A percentile compares a stretch with the other conserved stretches of the same genome.
Evolutionary conservation across 2,888 invertebrate genomes (phyloP).

Genomic region (Brachyopa scutellaris): DNA sequence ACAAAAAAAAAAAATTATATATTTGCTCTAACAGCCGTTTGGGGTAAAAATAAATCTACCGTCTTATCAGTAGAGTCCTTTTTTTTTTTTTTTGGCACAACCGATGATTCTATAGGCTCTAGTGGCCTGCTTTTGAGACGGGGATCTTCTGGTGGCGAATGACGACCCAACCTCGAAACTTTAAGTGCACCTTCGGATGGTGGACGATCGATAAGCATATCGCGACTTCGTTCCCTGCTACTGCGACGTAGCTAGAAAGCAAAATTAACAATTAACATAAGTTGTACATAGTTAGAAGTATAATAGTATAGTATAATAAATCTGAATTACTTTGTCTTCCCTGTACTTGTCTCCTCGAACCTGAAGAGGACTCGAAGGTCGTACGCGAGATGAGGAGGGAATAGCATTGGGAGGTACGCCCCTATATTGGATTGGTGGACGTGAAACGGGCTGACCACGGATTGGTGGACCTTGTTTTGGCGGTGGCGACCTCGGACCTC

Average conservation of each 20-base stretch:
- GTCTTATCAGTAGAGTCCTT: conserved; percentile 81
- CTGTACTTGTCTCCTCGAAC: conserved; percentile 79
- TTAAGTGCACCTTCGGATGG: conserved; percentile 78
- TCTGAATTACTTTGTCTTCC: conserved; percentile 78
- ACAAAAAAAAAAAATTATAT: conserved; percentile 7
- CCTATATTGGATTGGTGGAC: conserved; percentile 78
- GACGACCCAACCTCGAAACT: conserved; percentile 78
- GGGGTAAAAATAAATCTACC: conserved; percentile 74
- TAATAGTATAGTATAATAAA: no score
- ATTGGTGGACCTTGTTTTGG: conserved; percentile 74
- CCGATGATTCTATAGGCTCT: conserved; percentile 83
- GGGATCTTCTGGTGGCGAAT: conserved; percentile 84
- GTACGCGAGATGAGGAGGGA: conserved; percentile 78
- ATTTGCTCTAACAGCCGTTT: neutral
- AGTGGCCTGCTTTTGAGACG: conserved; percentile 83
- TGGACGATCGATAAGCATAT: conserved; percentile 73
- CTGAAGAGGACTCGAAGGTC: conserved; percentile 78
- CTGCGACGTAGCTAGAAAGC: conserved; percentile 49
- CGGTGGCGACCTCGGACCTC: conserved; percentile 81
- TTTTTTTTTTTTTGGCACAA: conserved; percentile 81
- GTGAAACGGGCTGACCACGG: conserved; percentile 75
- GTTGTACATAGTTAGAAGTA: no score
- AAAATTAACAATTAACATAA: neutral
- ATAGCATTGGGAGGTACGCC: conserved; percentile 75
- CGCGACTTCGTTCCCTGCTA: conserved; percentile 77